Evolutionary conservation across 2,888 invertebrate species (phyloP), one percentile per base, ranked within the genome.

Genomic region (Drosophila longiperda): DNA sequence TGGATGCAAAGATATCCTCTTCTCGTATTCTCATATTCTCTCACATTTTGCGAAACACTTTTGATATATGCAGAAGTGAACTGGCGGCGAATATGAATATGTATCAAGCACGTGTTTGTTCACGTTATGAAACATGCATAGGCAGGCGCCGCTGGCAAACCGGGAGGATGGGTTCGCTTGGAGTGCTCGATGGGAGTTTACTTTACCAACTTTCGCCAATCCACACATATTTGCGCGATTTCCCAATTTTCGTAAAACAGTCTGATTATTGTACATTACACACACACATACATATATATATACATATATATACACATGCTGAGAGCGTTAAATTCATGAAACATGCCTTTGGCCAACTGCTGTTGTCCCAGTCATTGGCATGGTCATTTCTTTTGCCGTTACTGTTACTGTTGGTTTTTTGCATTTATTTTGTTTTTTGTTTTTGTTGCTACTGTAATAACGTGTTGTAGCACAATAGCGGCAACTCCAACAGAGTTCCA

Each of bases 111-210:
- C 82, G 82, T 83, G 82, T 76, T 76, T 78, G 80, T 72, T 75
- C 74, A 69, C 57, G 76, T 75, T 81, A 89, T 89, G 86, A 89
- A 89, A 89, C 87, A 89, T 89, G 89, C 86, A 89, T 86, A 90
- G 80, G 83, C 79, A 90, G 80, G 83, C 79, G 78, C 78, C 78
- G 71, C 78, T 48, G 52, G 83, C 73, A 50, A 50, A 62, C 45
- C 45, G 38, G 38, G 40, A 59, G 45, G 40, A 59, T 50, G 62
- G 26, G 34, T 57, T 5, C 40, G 26, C 40, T 59, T 62, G 45
- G 29, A 29, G 55, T 66, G 23, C 23, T 50, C 50, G 57, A 66
- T 59, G 11, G 52, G 29, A 53, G 32, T 50, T 7, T 15, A n/a
- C n/a, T 50, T 69, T 45, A 8, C 23, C 52, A 34, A 45, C 59